These are phyloP conservation scores for Paraplagusia blochii DNA, from an alignment of 2,113 vertebrate genomes.

Conservation along the genomic window DNA sequence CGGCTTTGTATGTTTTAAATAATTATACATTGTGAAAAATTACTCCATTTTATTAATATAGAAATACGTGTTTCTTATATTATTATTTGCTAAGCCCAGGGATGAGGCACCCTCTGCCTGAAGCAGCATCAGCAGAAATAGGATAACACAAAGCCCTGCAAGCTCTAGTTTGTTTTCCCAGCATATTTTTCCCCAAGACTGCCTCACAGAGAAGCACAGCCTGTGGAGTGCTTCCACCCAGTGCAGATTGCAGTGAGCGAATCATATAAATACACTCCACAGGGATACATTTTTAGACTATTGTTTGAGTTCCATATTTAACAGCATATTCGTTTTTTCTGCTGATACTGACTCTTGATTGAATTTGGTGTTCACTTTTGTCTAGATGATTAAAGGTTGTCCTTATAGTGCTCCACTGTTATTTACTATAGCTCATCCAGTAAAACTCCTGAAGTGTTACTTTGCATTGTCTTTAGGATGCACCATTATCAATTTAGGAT, in stretches of 20 bases:
- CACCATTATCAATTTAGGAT: no score
- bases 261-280: slow-evolving; percentile 10
- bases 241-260: slow-evolving; percentile 5
- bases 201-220: slow-evolving; percentile 39
- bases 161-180: slow-evolving; percentile 49
- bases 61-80: slow-evolving; percentile 28
- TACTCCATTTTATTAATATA: slow-evolving; percentile 46
- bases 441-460: background rate
- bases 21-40: slow-evolving; percentile 32
- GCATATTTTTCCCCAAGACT: slow-evolving; percentile 25
- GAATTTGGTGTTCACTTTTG: background rate
- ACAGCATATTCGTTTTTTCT: background rate
- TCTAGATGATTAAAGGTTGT: background rate
- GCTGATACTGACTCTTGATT: background rate
- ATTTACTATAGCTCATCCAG: background rate
- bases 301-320: background rate
- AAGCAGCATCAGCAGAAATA: slow-evolving; percentile 55
- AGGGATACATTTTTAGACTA: background rate
- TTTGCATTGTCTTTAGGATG: background rate
- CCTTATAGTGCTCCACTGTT: background rate
- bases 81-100: slow-evolving; percentile 49
- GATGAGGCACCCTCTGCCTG: slow-evolving; percentile 47
- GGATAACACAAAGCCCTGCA: slow-evolving; percentile 27
- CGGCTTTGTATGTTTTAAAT: slow-evolving; percentile 32
- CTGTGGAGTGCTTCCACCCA: slow-evolving; percentile 31